These are phyloP conservation scores for Mellilla xanthometata DNA, from an alignment of 2,888 invertebrate species.

Conservation along the genomic window DNA sequence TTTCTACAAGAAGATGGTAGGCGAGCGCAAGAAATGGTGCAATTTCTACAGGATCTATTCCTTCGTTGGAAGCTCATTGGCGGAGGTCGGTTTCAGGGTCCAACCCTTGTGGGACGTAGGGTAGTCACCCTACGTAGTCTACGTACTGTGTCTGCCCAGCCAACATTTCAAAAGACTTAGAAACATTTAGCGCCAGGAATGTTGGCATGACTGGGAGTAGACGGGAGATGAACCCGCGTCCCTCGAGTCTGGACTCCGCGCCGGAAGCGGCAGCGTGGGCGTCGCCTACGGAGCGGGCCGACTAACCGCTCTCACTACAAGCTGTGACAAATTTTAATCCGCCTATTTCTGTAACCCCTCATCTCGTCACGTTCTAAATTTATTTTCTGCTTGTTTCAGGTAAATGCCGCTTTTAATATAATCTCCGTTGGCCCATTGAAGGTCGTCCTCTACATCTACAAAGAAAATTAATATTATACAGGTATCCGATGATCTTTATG, in stretches of 20 bases:
- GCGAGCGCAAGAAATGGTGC: too few relatives aligned
- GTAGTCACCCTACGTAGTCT: too few relatives aligned
- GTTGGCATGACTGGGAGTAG: constrained; percentile 35
- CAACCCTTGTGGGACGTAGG: too few relatives aligned
- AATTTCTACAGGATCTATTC: too few relatives aligned
- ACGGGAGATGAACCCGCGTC: constrained; percentile 44
- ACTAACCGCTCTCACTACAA: constrained; percentile 59
- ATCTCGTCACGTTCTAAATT: constrained; percentile 39
- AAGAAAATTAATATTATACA: constrained; percentile 27
- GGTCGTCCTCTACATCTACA: constrained; percentile 38
- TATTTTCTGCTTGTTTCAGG: constrained; percentile 52
- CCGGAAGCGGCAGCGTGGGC: constrained; percentile 73
- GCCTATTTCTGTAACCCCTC: constrained; percentile 55
- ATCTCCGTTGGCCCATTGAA: constrained; percentile 35
- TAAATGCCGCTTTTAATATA: constrained; percentile 45
- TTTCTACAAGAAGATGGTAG: too few relatives aligned
- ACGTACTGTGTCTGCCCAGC: too few relatives aligned
- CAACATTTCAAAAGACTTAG: constrained; percentile 6
- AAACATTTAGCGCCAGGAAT: constrained; percentile 9
- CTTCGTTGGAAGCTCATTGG: too few relatives aligned
- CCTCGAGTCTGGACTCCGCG: constrained; percentile 57
- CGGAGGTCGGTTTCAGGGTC: too few relatives aligned
- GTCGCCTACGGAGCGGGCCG: constrained; percentile 62
- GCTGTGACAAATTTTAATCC: constrained; percentile 63
- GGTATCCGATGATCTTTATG: constrained; percentile 13